Evolutionary conservation across 2,888 invertebrate species (phyloP).

Genomic region (Bembecia ichneumoniformis): DNA sequence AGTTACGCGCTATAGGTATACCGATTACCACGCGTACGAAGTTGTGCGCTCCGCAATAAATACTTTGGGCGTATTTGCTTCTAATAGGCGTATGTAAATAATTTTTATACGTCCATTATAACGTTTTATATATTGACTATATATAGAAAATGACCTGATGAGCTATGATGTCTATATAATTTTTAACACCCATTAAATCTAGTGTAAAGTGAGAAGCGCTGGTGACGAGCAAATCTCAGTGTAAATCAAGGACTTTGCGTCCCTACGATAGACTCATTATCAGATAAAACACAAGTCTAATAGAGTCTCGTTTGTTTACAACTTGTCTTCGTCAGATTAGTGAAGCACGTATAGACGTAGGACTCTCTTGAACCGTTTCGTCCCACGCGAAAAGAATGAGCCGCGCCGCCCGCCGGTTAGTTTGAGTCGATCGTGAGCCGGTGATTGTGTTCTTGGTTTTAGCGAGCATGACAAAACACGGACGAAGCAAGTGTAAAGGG

Average conservation of each 20-base stretch:
- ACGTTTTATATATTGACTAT: too few species aligned
- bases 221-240: not conserved
- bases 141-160: too few species aligned
- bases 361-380: slow-evolving; percentile 15
- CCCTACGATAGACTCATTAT: not conserved
- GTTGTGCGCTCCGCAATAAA: too few species aligned
- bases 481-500: slow-evolving; percentile 29
- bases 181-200: too few species aligned
- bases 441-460: not conserved
- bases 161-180: too few species aligned
- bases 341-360: slow-evolving; percentile 16
- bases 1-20: too few species aligned
- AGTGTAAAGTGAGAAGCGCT: too few species aligned
- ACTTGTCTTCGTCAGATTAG: slow-evolving; percentile 21
- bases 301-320: slow-evolving; percentile 19
- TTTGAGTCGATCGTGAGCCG: not conserved
- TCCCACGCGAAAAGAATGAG: not conserved
- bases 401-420: not conserved
- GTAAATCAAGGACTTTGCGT: not conserved
- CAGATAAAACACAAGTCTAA: not conserved
- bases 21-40: too few species aligned
- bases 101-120: too few species aligned
- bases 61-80: too few species aligned
- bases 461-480: not conserved
- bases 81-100: too few species aligned